Evolutionary conservation across 2,888 invertebrate species (phyloP).

Genomic region (Machimus atricapillus): DNA sequence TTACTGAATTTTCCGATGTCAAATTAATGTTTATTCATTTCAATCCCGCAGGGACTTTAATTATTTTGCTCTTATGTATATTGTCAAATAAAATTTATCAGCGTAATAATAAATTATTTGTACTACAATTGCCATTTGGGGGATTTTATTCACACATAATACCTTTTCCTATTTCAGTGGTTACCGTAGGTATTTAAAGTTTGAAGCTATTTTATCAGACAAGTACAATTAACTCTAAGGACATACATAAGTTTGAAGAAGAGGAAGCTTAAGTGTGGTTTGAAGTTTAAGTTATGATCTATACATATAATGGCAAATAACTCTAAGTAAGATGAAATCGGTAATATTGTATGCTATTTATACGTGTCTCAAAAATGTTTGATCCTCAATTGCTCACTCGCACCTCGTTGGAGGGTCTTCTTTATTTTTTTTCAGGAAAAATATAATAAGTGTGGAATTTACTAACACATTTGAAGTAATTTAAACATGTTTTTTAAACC

Average conservation of each 20-base stretch:
- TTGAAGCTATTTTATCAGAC: not conserved
- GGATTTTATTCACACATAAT: not conserved
- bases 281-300: too few species aligned
- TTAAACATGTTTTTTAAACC: too few species aligned
- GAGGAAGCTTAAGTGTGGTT: too few species aligned
- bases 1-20: not conserved
- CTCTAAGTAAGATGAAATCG: too few species aligned
- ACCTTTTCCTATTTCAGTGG: not conserved
- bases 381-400: too few species aligned
- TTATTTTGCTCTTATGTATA: slow-evolving; percentile 7
- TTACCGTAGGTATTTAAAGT: not conserved
- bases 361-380: too few species aligned
- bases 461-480: too few species aligned
- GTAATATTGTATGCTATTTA: too few species aligned
- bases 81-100: slow-evolving; percentile 16
- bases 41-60: not conserved
- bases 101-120: slow-evolving; percentile 10
- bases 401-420: too few species aligned
- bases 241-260: not conserved
- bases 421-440: too few species aligned
- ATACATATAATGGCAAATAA: too few species aligned
- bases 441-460: too few species aligned
- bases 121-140: not conserved
- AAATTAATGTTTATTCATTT: not conserved
- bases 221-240: not conserved